Evolutionary conservation across 1,140 invertebrate species (phyloP), one percentile per base, ranked within the genome.

Genomic region (Amyelois transitella): DNA sequence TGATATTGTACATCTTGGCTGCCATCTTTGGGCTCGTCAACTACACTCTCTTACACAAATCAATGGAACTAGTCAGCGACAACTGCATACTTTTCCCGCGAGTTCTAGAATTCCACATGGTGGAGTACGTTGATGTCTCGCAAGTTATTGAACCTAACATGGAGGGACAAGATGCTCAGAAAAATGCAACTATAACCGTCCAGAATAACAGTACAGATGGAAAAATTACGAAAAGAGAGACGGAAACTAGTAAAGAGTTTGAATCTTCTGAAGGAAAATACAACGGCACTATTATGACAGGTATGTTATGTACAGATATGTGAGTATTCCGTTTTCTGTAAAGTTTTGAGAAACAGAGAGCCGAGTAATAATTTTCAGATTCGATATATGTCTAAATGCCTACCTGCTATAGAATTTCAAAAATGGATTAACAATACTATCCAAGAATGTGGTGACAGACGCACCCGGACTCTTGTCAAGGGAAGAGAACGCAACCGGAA

Each of bases 11-110:
- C 59, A 53, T 65, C 1, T 64, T 71, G 0, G 81, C 81, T 2
- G 81, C 70, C n/a, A 60, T 75, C 28, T 84, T 77, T 25, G 79
- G 81, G 14, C 73, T 82, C 17, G 47, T 77, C 12, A 87, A 87
- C 56, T 87, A 83, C 58, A 64, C 79, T 8, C 77, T 82, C 20
- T 60, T 87, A 4, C 75, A 79, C 58, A 75, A 79, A 8, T 65
- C 84, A 0, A 79, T 78, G 75, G 61, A 74, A 10, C 53, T 85
- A 24, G 69, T 84, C 0, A 72, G 76, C 49, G 61, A 78, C 52
- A 70, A 81, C 53, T 87, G 84, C 53, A 60, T 84, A 0, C 45
- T 87, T 10, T 80, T 61, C 18, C 81, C 81, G 1, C 62, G 81
- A 1, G 52, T 73, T 24, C 49, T 87, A 6, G 81, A 65, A 7